phyloP scores from a whole-genome alignment of 2,113 vertebrate genomes.

The Meriones unguiculatus region DNA sequence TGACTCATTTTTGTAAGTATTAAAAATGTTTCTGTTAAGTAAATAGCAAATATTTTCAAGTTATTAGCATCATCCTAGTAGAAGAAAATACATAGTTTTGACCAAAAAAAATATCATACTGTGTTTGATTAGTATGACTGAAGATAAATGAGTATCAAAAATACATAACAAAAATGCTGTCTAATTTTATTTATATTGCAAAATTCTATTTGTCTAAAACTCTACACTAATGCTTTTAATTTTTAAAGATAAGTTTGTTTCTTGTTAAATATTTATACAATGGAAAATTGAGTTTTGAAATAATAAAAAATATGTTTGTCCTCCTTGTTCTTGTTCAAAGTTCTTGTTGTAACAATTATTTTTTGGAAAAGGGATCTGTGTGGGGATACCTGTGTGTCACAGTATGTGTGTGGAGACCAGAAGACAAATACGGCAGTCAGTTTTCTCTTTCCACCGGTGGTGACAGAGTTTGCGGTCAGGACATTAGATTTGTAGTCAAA shows the following conservation, averaged over 20 bases:
- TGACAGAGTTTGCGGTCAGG: not conserved
- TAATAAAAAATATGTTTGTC: conserved; percentile 30
- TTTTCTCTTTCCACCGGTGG: not conserved
- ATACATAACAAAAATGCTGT: not conserved
- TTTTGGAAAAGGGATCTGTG: not conserved
- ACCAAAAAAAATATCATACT: not conserved
- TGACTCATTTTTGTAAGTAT: conserved; percentile 69
- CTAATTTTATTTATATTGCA: conserved; percentile 31
- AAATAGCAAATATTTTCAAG: conserved; percentile 68
- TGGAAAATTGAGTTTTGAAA: conserved; percentile 18
- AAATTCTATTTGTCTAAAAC: conserved; percentile 16
- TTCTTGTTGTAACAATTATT: not conserved
- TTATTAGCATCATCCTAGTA: conserved; percentile 6
- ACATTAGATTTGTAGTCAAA: not conserved
- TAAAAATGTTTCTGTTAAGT: conserved; percentile 57
- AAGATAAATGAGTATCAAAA: conserved; percentile 31
- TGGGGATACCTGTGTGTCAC: not conserved
- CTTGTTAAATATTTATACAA: conserved; percentile 47
- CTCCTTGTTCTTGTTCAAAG: not conserved
- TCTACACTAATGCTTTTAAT: conserved; percentile 7
- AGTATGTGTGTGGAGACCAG: not conserved
- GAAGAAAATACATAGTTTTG: not conserved
- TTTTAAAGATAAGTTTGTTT: conserved; percentile 65
- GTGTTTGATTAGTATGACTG: conserved; percentile 56
- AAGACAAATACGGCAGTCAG: not conserved